Conservation (phyloP, 2,113 vertebrate species). For the Archilochus colubris region DNA sequence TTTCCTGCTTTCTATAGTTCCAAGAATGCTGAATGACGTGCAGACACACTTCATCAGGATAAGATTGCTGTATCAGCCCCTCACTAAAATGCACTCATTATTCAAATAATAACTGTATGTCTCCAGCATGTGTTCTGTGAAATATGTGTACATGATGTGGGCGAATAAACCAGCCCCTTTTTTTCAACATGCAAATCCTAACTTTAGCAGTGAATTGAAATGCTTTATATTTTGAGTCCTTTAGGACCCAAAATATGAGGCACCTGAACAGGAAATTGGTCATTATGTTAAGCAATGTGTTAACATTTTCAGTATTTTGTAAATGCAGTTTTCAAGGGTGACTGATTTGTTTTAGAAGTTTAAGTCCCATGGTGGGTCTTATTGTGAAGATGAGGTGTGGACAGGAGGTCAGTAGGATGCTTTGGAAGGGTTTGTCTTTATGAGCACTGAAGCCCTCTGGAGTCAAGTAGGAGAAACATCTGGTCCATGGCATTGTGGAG, state of each 20-base stretch:
- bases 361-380: neutral
- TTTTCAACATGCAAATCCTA: neutral
- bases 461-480: neutral
- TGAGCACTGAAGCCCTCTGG: neutral
- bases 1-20: constrained; percentile 60
- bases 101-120: constrained; percentile 62
- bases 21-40: constrained; percentile 62
- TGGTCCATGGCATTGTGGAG: neutral
- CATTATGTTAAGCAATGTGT: fast-evolving
- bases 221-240: neutral
- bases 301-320: neutral
- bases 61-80: constrained; percentile 68
- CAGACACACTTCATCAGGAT: constrained; percentile 62
- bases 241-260: neutral
- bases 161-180: neutral
- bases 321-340: neutral
- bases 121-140: constrained; percentile 53
- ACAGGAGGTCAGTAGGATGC: neutral
- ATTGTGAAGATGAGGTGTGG: neutral
- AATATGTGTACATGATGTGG: constrained; percentile 54
- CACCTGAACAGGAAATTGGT: neutral
- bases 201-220: neutral
- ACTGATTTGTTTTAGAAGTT: neutral
- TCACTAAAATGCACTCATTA: constrained; percentile 58
- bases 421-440: neutral